A percentile compares a stretch with the other conserved stretches of the same genome.
phyloP scores from a whole-genome alignment of 2,888 invertebrate species.

The Laspeyria flexula region DNA sequence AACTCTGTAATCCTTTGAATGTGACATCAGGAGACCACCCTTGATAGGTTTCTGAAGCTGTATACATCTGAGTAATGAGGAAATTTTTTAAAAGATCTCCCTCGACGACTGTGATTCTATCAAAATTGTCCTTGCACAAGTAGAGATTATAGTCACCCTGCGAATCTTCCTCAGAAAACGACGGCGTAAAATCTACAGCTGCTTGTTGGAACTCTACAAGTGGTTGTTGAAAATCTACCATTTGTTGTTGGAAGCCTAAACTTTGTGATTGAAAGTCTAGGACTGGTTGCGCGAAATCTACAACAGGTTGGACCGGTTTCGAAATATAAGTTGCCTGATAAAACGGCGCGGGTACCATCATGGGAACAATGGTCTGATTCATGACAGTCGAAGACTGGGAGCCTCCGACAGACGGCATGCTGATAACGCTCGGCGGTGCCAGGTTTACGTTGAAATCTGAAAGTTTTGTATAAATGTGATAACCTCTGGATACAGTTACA shows the following conservation, averaged over 20 bases:
- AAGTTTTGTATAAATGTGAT: conserved; percentile 35
- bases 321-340: conserved; percentile 13
- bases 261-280: neutral
- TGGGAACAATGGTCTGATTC: conserved; percentile 19
- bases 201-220: conserved; percentile 5
- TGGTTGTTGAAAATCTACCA: neutral
- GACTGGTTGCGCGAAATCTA: conserved; percentile 1
- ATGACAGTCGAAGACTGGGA: neutral
- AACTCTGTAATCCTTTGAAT: conserved; percentile 66
- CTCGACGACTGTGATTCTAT: conserved; percentile 58
- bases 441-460: conserved; percentile 49
- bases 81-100: conserved; percentile 61
- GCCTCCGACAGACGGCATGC: neutral
- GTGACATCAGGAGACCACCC: conserved; percentile 71
- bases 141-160: conserved; percentile 56
- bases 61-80: conserved; percentile 62
- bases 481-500: neutral
- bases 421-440: conserved; percentile 3
- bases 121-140: conserved; percentile 74
- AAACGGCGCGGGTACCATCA: conserved; percentile 40
- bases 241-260: neutral
- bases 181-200: neutral
- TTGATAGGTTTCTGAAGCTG: conserved; percentile 49
- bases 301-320: conserved; percentile 6
- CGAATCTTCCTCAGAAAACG: conserved; percentile 10